Percentiles rank a stretch among this genome's conserved stretches.
phyloP scores from a whole-genome alignment of 2,888 invertebrate genomes.

The Palloptera scutellata region DNA sequence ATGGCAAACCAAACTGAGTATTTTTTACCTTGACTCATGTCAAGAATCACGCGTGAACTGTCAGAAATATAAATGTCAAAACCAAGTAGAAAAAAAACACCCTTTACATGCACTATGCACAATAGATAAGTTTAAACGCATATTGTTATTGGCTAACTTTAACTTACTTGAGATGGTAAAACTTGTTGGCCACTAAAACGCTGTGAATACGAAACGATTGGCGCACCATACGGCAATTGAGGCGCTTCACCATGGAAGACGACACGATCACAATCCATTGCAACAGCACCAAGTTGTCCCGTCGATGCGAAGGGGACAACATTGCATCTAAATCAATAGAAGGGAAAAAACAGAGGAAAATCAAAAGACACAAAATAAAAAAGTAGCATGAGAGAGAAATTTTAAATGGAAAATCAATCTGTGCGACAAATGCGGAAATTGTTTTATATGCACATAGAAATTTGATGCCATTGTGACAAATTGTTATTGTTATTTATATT shows the following conservation, averaged over 20 bases:
- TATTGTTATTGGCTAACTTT: background rate
- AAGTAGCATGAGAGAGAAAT: background rate
- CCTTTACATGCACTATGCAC: too few species aligned
- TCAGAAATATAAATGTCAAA: too few species aligned
- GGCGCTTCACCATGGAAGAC: constrained; percentile 83
- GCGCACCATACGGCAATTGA: constrained; percentile 78
- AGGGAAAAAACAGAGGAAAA: background rate
- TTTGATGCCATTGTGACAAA: constrained; percentile 9
- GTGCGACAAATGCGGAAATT: constrained; percentile 25
- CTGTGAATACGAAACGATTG: constrained; percentile 82
- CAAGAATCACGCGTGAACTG: too few species aligned
- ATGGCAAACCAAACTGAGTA: too few species aligned
- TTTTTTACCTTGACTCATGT: too few species aligned
- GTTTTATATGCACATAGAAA: constrained; percentile 8
- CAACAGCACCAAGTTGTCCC: constrained; percentile 68
- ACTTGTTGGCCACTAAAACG: constrained; percentile 82
- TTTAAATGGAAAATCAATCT: background rate
- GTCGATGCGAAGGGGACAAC: constrained; percentile 66
- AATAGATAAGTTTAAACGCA: too few species aligned
- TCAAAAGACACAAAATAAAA: background rate
- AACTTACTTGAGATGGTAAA: constrained; percentile 76
- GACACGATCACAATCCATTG: constrained; percentile 84
- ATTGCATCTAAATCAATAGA: constrained; percentile 63
- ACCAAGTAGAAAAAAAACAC: too few species aligned
- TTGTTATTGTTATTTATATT: constrained; percentile 8